phyloP scores from a whole-genome alignment of 1,140 invertebrate genomes.

The Mya arenaria region DNA sequence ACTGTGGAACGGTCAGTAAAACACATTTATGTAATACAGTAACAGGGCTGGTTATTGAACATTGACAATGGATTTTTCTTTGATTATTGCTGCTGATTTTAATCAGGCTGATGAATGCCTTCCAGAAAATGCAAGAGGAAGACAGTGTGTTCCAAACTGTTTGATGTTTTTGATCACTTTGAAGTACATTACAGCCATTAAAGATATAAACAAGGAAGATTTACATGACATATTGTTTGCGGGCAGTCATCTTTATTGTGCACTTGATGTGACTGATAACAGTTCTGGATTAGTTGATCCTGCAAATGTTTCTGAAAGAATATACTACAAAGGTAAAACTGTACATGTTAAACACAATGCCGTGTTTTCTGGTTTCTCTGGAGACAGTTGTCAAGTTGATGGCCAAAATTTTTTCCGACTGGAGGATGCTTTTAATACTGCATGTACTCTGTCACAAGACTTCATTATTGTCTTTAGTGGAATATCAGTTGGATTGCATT shows the following conservation, averaged over 20 bases:
- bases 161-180: slow-evolving; percentile 22
- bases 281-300: slow-evolving; percentile 5
- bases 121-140: slow-evolving; percentile 10
- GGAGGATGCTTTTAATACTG: not conserved
- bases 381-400: not conserved
- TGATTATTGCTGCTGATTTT: not conserved
- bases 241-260: slow-evolving; percentile 22
- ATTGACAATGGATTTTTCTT: not conserved
- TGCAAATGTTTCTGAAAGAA: not conserved
- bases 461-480: slow-evolving; percentile 2
- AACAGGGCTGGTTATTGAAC: too few relatives aligned
- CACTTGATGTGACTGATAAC: not conserved
- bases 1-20: too few relatives aligned
- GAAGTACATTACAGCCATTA: not conserved
- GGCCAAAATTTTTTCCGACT: not conserved
- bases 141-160: slow-evolving; percentile 18
- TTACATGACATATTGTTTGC: slow-evolving; percentile 26
- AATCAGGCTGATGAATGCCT: slow-evolving; percentile 15
- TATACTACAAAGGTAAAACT: not conserved
- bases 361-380: slow-evolving; percentile 3
- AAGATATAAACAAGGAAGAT: not conserved
- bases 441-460: not conserved
- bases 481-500: slow-evolving; percentile 12
- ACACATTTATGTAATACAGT: too few relatives aligned
- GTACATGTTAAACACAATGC: not conserved